These are phyloP conservation scores for Poeciliopsis presidionis DNA, from an alignment of 2,797 vertebrate genomes.

Conservation along the genomic window DNA sequence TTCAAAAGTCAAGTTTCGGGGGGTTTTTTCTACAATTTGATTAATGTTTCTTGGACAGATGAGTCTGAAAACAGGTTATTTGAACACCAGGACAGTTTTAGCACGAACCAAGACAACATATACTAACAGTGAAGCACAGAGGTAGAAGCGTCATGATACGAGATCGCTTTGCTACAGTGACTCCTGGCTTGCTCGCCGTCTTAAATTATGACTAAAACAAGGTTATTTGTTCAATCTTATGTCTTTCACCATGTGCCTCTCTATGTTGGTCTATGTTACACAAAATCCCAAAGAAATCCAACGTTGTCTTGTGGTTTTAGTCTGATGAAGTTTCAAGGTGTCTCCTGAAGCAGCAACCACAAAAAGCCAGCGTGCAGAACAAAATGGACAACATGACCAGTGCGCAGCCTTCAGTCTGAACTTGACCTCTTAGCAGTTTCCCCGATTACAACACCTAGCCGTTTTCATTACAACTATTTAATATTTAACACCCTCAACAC, in stretches of 20 bases:
- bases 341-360: not conserved
- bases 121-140: not conserved
- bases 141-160: not conserved
- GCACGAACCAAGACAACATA: not conserved
- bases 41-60: not conserved
- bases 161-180: not conserved
- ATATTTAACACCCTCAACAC: conserved; percentile 67
- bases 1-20: too few relatives aligned
- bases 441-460: conserved; percentile 57
- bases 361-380: not conserved
- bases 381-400: conserved; percentile 19
- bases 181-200: not conserved
- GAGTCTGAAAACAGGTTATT: not conserved
- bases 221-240: not conserved
- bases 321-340: not conserved
- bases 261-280: not conserved
- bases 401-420: conserved; percentile 37
- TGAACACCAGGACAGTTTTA: not conserved
- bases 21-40: not conserved
- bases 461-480: conserved; percentile 72
- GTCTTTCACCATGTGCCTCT: not conserved
- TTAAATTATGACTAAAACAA: not conserved
- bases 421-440: conserved; percentile 65
- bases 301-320: not conserved
- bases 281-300: not conserved